A percentile compares a stretch with the other conserved stretches of the same genome.
phyloP scores from a whole-genome alignment of 2,888 invertebrate genomes.

The Lithophane ornitopus region DNA sequence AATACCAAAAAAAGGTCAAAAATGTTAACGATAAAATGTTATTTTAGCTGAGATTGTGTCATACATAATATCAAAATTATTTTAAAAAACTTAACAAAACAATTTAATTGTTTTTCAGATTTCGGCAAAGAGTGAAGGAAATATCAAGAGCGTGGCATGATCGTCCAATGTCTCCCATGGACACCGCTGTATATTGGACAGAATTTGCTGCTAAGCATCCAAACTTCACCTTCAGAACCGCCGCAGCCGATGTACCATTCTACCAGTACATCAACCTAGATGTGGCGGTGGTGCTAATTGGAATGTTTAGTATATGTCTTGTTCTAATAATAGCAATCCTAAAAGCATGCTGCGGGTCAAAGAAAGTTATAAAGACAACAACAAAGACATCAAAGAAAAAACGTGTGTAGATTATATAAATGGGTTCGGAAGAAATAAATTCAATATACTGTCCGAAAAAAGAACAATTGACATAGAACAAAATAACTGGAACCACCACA shows the following conservation, averaged over 20 bases:
- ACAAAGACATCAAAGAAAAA: conserved; percentile 65
- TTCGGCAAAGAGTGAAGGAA: conserved; percentile 83
- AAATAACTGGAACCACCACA: background rate
- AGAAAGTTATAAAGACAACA: conserved; percentile 30
- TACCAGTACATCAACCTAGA: conserved; percentile 89
- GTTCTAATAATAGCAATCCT: conserved; percentile 55
- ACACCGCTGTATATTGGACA: conserved; percentile 92
- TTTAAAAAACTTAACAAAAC: background rate
- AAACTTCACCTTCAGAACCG: conserved; percentile 85
- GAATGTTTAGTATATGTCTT: conserved; percentile 58
- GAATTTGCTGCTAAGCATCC: conserved; percentile 91
- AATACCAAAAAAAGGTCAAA: conserved; percentile 1
- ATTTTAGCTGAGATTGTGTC: background rate
- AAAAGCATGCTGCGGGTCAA: conserved; percentile 58
- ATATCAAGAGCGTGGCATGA: conserved; percentile 90
- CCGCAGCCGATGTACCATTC: conserved; percentile 89
- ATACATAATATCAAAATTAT: background rate
- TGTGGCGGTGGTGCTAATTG: conserved; percentile 66
- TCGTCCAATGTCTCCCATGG: conserved; percentile 90
- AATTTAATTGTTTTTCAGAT: conserved; percentile 76
- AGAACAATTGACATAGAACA: background rate
- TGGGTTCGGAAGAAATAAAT: background rate
- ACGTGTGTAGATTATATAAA: conserved; percentile 54
- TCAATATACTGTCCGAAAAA: background rate
- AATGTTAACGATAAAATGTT: background rate